These are phyloP conservation scores for Rhabdomys pumilio DNA, from an alignment of 2,797 vertebrate genomes.

Conservation along the genomic window DNA sequence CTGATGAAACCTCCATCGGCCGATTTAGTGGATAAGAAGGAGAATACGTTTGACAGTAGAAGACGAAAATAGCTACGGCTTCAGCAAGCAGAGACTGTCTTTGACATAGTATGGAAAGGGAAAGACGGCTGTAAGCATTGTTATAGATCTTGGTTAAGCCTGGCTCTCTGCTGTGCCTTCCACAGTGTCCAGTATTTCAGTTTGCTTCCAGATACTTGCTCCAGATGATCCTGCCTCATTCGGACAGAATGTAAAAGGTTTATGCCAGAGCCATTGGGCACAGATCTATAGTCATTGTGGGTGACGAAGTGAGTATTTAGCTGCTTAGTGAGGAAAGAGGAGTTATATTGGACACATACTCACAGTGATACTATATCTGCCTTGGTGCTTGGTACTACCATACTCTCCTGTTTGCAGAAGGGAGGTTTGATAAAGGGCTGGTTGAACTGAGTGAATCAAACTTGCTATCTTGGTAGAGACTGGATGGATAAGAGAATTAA, in stretches of 20 bases:
- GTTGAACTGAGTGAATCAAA: background rate
- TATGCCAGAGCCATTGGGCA: constrained; percentile 33
- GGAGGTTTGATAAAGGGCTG: background rate
- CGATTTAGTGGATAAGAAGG: background rate
- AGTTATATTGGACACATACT: background rate
- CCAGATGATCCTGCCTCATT: background rate
- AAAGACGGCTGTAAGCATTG: background rate
- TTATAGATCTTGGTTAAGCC: background rate
- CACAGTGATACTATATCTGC: background rate
- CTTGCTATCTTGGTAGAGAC: background rate
- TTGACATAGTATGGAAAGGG: background rate
- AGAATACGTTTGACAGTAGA: background rate
- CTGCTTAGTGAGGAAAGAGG: constrained; percentile 1
- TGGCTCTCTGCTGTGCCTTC: background rate
- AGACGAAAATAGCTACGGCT: background rate
- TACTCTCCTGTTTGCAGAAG: background rate
- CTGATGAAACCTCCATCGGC: background rate
- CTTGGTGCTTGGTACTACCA: background rate
- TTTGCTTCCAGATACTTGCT: background rate
- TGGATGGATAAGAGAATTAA: background rate
- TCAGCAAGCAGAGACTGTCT: background rate
- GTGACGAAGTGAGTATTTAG: constrained; percentile 17
- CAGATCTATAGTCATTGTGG: constrained; percentile 4
- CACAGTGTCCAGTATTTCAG: background rate
- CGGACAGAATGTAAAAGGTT: constrained; percentile 36